Conservation (phyloP, 1,140 invertebrate species). For the Orius laevigatus region DNA sequence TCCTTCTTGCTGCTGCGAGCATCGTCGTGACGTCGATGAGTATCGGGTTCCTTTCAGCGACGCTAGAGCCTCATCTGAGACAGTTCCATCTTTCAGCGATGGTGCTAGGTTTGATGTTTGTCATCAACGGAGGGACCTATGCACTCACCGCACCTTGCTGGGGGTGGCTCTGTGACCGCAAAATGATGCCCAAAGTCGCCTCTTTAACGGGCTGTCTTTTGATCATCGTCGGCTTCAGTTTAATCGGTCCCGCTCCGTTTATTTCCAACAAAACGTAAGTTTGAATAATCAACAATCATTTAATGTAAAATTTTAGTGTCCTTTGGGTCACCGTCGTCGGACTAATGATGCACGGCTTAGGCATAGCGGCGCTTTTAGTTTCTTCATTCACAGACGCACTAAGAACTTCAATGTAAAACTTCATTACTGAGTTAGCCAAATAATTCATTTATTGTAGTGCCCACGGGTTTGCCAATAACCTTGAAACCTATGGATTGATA, state of each 20-base stretch:
- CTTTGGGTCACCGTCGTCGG: slow-evolving; percentile 51
- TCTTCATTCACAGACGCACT: slow-evolving; percentile 68
- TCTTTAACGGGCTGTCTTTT: slow-evolving; percentile 46
- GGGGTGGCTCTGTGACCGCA: slow-evolving; percentile 59
- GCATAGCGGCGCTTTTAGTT: slow-evolving; percentile 63
- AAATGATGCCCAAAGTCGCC: slow-evolving; percentile 44
- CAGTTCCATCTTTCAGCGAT: slow-evolving; percentile 54
- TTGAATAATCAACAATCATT: background rate
- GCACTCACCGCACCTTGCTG: slow-evolving; percentile 61
- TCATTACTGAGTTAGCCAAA: no score
- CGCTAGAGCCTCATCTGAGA: slow-evolving; percentile 62
- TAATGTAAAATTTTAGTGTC: slow-evolving; percentile 30
- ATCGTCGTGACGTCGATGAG: slow-evolving; percentile 59
- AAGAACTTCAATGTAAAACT: slow-evolving; percentile 48
- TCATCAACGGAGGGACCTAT: slow-evolving; percentile 72
- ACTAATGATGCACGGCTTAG: slow-evolving; percentile 57
- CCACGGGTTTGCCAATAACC: slow-evolving; percentile 54
- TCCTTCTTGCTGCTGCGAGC: slow-evolving; percentile 45
- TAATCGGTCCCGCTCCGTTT: slow-evolving; percentile 61
- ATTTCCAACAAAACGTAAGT: slow-evolving; percentile 43
- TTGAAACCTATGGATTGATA: slow-evolving; percentile 67
- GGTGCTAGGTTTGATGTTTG: slow-evolving; percentile 65
- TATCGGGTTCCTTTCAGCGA: slow-evolving; percentile 66
- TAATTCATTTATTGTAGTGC: slow-evolving; percentile 28
- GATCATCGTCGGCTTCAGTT: slow-evolving; percentile 43